Evolutionary conservation across 2,113 vertebrate genomes (phyloP).

Genomic region (Polypterus senegalus): DNA sequence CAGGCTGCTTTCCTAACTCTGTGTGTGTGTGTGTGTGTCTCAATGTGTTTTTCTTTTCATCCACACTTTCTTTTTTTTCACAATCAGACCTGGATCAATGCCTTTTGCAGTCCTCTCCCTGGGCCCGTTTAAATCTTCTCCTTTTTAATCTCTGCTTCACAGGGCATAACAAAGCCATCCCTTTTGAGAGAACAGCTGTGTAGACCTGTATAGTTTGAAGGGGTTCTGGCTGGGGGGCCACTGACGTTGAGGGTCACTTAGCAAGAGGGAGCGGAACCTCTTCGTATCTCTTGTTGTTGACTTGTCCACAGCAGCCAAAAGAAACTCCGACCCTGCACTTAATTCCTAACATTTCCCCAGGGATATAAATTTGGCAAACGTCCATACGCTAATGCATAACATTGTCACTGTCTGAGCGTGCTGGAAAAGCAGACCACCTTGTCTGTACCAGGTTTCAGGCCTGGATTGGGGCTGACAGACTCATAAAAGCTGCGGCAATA

Average conservation of each 20-base stretch:
- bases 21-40: conserved; percentile 26
- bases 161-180: conserved; percentile 50
- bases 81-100: conserved; percentile 44
- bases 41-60: conserved; percentile 21
- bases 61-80: conserved; percentile 25
- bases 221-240: conserved; percentile 41
- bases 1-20: conserved; percentile 52
- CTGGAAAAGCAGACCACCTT: too few relatives aligned
- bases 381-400: too few relatives aligned
- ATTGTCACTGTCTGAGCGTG: too few relatives aligned
- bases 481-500: too few relatives aligned
- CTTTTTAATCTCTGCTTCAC: conserved; percentile 45
- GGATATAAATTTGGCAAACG: too few relatives aligned
- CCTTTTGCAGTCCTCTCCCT: conserved; percentile 61
- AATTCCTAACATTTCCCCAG: too few relatives aligned
- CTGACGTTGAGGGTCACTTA: conserved; percentile 44
- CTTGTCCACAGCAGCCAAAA: too few relatives aligned
- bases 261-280: conserved; percentile 34
- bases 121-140: conserved; percentile 47
- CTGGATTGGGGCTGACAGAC: too few relatives aligned
- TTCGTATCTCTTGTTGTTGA: conserved; percentile 19
- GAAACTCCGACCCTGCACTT: too few relatives aligned
- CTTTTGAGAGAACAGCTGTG: conserved; percentile 54
- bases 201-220: background rate
- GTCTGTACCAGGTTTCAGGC: too few relatives aligned